Evolutionary conservation across 2,113 vertebrate genomes (phyloP).

Genomic region (Gymnobelideus leadbeateri): DNA sequence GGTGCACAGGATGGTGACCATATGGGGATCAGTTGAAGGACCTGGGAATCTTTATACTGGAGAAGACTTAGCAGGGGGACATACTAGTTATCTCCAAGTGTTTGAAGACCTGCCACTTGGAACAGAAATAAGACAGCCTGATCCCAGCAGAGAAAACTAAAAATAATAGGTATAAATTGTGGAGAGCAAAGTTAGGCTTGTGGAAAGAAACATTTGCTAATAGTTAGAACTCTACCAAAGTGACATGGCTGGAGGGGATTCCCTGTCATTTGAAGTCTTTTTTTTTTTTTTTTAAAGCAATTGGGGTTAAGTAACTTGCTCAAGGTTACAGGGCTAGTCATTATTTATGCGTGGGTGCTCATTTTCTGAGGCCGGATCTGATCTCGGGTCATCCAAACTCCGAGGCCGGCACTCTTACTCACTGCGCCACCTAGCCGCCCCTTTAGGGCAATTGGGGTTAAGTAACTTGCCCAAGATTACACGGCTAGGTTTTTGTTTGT

Average conservation of each 20-base stretch:
- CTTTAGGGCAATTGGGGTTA: too few relatives aligned
- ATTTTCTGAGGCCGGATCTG: too few relatives aligned
- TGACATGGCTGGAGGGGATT: not conserved
- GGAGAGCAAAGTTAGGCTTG: constrained; percentile 1
- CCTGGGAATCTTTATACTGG: not conserved
- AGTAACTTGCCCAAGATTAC: too few relatives aligned
- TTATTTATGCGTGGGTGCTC: too few relatives aligned
- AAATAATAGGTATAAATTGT: not conserved
- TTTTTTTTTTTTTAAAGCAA: too few relatives aligned
- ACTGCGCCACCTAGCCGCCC: too few relatives aligned
- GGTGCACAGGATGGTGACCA: not conserved
- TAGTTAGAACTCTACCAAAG: not conserved
- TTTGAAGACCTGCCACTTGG: not conserved
- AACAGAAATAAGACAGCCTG: not conserved
- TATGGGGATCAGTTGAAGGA: not conserved
- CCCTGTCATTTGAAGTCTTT: not conserved
- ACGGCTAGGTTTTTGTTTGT: too few relatives aligned
- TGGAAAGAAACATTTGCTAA: constrained; percentile 14
- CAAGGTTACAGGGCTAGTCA: too few relatives aligned
- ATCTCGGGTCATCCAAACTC: too few relatives aligned
- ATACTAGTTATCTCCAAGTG: not conserved
- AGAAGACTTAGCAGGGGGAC: not conserved
- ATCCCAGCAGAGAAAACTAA: not conserved
- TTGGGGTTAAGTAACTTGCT: too few relatives aligned
- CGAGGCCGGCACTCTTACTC: too few relatives aligned